A percentile compares a stretch with the other conserved stretches of the same genome.
Evolutionary conservation across 2,797 vertebrate species (phyloP).

Genomic region (Bovichtus variegatus): DNA sequence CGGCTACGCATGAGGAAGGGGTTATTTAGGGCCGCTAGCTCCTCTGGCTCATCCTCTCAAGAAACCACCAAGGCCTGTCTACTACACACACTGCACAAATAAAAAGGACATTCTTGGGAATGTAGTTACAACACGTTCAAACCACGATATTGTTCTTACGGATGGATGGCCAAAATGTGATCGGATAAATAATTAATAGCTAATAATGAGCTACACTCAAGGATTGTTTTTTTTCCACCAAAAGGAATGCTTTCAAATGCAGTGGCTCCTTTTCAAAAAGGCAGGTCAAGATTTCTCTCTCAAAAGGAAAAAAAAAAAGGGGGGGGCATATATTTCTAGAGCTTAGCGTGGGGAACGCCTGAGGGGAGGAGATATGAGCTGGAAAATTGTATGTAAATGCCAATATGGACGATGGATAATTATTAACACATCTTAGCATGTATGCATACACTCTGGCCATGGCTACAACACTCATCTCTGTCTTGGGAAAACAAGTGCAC

Average conservation of each 20-base stretch:
- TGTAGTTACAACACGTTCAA: slow-evolving; percentile 3
- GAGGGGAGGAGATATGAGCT: slow-evolving; percentile 37
- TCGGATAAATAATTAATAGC: background rate
- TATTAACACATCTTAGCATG: slow-evolving; percentile 64
- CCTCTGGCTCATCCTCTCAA: slow-evolving; percentile 18
- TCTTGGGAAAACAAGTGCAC: slow-evolving; percentile 24
- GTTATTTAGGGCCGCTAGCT: slow-evolving; percentile 15
- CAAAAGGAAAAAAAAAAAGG: slow-evolving; percentile 1
- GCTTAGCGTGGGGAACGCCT: background rate
- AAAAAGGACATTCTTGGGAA: slow-evolving; percentile 21
- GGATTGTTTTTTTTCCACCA: background rate
- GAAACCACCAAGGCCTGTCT: slow-evolving; percentile 18
- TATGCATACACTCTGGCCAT: slow-evolving; percentile 42
- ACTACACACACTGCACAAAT: slow-evolving; percentile 16
- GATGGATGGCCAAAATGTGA: background rate
- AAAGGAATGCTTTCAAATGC: background rate
- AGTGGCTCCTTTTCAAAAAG: slow-evolving; percentile 8
- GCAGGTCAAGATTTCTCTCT: slow-evolving; percentile 22
- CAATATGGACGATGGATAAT: slow-evolving; percentile 49
- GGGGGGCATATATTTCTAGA: background rate
- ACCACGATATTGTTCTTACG: background rate
- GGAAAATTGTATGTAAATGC: slow-evolving; percentile 41
- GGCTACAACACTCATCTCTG: slow-evolving; percentile 14
- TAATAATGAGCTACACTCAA: too few relatives aligned
- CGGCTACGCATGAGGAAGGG: slow-evolving; percentile 26